Evolutionary conservation across 2,888 invertebrate genomes (phyloP), one percentile per base, ranked within the genome.

Genomic region (Mechanitis messenoides): DNA sequence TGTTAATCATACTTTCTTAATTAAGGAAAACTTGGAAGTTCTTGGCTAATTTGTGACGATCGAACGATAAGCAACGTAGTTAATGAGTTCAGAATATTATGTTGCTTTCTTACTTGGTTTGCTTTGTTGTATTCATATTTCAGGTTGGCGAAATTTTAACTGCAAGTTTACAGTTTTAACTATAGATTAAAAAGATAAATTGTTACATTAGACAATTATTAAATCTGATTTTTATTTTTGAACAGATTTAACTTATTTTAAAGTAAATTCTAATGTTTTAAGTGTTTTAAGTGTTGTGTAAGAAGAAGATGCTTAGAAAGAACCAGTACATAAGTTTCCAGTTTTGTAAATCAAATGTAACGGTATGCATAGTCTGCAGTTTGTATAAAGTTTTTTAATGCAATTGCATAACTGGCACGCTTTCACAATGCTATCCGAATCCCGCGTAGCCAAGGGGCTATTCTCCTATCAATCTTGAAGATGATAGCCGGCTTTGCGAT

Each of bases 1-100:
- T 87, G 82, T 88, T 89, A 88, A 88, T 88, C 86, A 88, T 87
- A 88, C 85, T 88, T 88, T 84, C 84, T 81, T 88, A 87, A 88
- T 88, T 87, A 88, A 85, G 80, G 85, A 77, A 83, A 85, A 87
- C 65, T 68, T 71, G 70, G 64, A 63, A 83, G 78, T 85, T 82
- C 76, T 70, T 74, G 70, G 79, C 77, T 84, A 84, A 86, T 87
- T 85, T 80, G 76, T 78, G 75, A 78, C 80, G 84, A 87, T 86
- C 77, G 76, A 64, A 58, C 81, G 85, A 87, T 87, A 87, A 83
- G 77, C 72, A 65, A 69, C 59, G 71, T 73, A 72, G 79, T 77
- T 87, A 85, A 67, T 68, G 67, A 68, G 67, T 68, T 68, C 47
- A 57, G 61, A 62, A 67, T 61, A 58, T 55, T 53, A 55, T 58